These are phyloP conservation scores for Epinephelus coioides DNA, from an alignment of 2,797 vertebrate genomes.

Conservation along the genomic window DNA sequence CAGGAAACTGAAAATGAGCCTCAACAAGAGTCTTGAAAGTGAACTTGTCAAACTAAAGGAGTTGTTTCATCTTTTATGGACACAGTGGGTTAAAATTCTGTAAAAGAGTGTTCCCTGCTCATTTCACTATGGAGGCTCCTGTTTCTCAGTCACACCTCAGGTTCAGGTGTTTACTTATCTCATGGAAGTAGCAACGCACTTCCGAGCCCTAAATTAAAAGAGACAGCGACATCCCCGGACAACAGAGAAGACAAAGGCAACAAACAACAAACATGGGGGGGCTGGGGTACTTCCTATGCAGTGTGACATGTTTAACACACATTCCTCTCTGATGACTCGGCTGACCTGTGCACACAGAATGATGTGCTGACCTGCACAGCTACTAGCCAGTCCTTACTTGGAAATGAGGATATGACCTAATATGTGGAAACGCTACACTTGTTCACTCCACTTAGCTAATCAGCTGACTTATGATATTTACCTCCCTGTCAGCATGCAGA, in stretches of 20 bases:
- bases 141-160: slow-evolving; percentile 49
- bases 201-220: slow-evolving; percentile 84
- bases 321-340: slow-evolving; percentile 85
- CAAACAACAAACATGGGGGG: slow-evolving; percentile 83
- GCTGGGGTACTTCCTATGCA: slow-evolving; percentile 86
- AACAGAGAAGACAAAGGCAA: slow-evolving; percentile 83
- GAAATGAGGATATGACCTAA: slow-evolving; percentile 59
- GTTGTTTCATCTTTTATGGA: slow-evolving; percentile 11
- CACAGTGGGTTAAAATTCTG: background rate
- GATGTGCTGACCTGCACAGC: slow-evolving; percentile 77
- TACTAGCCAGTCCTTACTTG: slow-evolving; percentile 57
- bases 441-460: slow-evolving; percentile 22
- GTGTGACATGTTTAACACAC: slow-evolving; percentile 84
- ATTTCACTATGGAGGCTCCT: background rate
- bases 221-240: slow-evolving; percentile 65
- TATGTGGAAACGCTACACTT: slow-evolving; percentile 29
- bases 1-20: slow-evolving; percentile 72
- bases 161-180: slow-evolving; percentile 84
- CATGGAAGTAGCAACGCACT: slow-evolving; percentile 78
- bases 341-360: slow-evolving; percentile 81
- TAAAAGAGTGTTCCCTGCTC: background rate
- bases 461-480: slow-evolving; percentile 30
- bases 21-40: slow-evolving; percentile 35
- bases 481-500: slow-evolving; percentile 1
- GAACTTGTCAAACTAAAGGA: slow-evolving; percentile 25